phyloP scores from a whole-genome alignment of 2,888 invertebrate species.

The Melinaea menophilus region DNA sequence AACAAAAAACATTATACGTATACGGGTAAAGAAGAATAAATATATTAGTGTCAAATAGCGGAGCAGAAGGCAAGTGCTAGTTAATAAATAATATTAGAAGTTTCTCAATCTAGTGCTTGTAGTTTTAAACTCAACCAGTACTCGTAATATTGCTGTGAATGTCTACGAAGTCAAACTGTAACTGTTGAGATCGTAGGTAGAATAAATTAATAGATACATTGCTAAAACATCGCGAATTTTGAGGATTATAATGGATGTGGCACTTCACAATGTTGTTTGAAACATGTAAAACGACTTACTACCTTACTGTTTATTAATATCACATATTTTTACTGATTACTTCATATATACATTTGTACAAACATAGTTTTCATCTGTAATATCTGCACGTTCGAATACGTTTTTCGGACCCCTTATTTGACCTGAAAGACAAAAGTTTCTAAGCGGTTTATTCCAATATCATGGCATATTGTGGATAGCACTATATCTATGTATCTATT shows the following conservation, averaged over 20 bases:
- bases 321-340: too few relatives aligned
- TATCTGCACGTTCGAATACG: too few relatives aligned
- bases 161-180: slow-evolving; percentile 56
- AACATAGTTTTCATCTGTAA: too few relatives aligned
- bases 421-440: too few relatives aligned
- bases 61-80: neutral
- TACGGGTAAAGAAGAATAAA: too few relatives aligned
- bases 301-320: neutral
- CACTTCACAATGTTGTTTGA: slow-evolving; percentile 8
- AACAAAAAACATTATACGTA: too few relatives aligned
- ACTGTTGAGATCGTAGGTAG: slow-evolving; percentile 55
- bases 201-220: slow-evolving; percentile 65
- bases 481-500: too few relatives aligned
- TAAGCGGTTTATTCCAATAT: too few relatives aligned
- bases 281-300: neutral
- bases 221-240: slow-evolving; percentile 41
- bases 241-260: slow-evolving; percentile 33
- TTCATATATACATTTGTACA: too few relatives aligned
- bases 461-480: too few relatives aligned
- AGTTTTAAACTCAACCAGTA: slow-evolving; percentile 12
- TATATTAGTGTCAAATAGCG: too few relatives aligned
- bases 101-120: neutral
- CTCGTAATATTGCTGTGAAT: slow-evolving; percentile 30
- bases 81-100: neutral
- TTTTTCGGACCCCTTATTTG: too few relatives aligned